phyloP scores from a whole-genome alignment of 2,888 invertebrate species.

The Eristalis pertinax region DNA sequence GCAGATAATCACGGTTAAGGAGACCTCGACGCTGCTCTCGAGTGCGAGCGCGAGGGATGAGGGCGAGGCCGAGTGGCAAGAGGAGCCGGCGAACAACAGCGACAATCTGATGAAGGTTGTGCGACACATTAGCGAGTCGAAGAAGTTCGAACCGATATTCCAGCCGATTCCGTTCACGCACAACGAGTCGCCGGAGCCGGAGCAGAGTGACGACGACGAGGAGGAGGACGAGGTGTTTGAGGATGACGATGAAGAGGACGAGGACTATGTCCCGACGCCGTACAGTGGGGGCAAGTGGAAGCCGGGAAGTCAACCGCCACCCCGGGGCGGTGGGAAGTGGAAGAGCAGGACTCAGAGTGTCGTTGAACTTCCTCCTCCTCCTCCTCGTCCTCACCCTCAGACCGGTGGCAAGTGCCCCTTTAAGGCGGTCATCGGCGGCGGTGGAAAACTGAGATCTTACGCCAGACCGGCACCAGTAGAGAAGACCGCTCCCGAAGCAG shows the following conservation, averaged over 20 bases:
- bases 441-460: conserved; percentile 9
- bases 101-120: conserved; percentile 85
- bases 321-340: conserved; percentile 49
- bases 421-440: background rate
- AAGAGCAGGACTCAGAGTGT: background rate
- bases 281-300: conserved; percentile 65
- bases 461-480: background rate
- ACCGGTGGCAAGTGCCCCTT: conserved; percentile 43
- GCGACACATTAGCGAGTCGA: conserved; percentile 84
- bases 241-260: conserved; percentile 81
- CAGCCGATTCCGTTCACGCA: conserved; percentile 77
- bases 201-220: conserved; percentile 78
- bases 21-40: conserved; percentile 43
- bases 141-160: conserved; percentile 82
- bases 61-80: conserved; percentile 67
- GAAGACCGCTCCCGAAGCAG: conserved; percentile 41
- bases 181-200: conserved; percentile 75
- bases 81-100: conserved; percentile 73
- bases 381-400: conserved; percentile 7
- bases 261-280: conserved; percentile 83
- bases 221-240: conserved; percentile 72
- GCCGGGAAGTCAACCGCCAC: conserved; percentile 55
- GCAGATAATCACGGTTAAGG: conserved; percentile 49
- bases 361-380: conserved; percentile 6
- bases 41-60: conserved; percentile 43